Base-by-base conservation (phyloP, 2,797 vertebrate species). In the Amblyraja radiata region DNA sequence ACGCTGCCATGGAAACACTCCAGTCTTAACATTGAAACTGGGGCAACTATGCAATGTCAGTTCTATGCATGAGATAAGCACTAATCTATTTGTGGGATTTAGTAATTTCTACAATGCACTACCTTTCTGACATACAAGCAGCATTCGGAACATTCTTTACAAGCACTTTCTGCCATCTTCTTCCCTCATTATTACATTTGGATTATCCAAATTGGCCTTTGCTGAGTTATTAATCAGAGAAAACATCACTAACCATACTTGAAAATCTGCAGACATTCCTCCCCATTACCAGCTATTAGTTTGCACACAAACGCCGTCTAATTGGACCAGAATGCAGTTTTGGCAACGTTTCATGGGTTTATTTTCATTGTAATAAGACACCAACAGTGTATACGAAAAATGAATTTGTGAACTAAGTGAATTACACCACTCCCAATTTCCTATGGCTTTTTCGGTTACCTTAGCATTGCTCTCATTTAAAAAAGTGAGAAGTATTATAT, bases 21-120 rank as follows among this genome's bases (percentile, higher is more conserved):
- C 10, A 39, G 36, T 74, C 36, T 92, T 92, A 76, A 73, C 90
- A 54, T 92, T 74, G 76, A 54, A 92, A 76, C 90, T 58, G 39
- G 90, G 90, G 32, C 90, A 92, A 76, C 8, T 76, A 92, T 92
- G 90, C 90, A 92, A 74, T 14, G 16, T 36, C 71, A 92, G 73
- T 92, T 73, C 90, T 54, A 36, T 92, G 90, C 90, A 74, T 54
- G 36, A 92, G 90, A 76, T 58, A 92, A 92, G 39, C 46, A 21
- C 71, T n/a, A 63, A 92, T 73, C 71, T 54, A 71, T n/a, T 46
- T 76, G 90, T 92, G 39, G 71, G 71, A 92, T 92, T 74, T 92
- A 68, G 21, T 76, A 92, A 36, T 39, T 25, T 36, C 63, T 39
- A 76, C 39, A 74, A 46, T 54, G 58, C 39, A 8, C 71, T 23